A percentile compares a stretch with the other conserved stretches of the same genome.
These are phyloP conservation scores for Miltochrista miniata DNA, from an alignment of 2,888 invertebrate species.

Conservation along the genomic window DNA sequence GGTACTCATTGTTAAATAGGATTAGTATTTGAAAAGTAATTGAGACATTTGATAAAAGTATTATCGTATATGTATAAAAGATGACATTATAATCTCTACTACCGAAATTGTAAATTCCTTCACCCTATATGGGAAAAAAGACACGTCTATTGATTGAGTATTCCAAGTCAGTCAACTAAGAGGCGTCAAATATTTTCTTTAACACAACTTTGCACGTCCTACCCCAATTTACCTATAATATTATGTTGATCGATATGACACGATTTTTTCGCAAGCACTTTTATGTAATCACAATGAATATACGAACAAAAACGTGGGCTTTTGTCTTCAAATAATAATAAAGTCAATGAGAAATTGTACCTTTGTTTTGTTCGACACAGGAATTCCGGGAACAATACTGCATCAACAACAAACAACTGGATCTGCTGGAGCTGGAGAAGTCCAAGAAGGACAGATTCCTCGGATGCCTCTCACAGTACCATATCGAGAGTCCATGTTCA, in stretches of 20 bases:
- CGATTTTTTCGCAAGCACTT: neutral
- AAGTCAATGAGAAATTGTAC: neutral
- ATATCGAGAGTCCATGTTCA: slow-evolving; percentile 88
- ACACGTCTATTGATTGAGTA: too few species aligned
- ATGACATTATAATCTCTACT: too few species aligned
- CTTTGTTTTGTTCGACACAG: slow-evolving; percentile 58
- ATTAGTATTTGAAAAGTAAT: too few species aligned
- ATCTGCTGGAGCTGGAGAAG: slow-evolving; percentile 88
- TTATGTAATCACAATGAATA: neutral
- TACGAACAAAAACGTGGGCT: neutral
- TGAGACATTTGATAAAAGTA: too few species aligned
- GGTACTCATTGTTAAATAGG: too few species aligned
- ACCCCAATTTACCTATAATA: neutral
- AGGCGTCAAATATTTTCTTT: neutral
- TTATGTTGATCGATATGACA: neutral
- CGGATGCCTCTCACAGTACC: slow-evolving; percentile 91
- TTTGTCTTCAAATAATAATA: neutral
- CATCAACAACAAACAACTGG: slow-evolving; percentile 94
- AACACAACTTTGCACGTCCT: neutral
- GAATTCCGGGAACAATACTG: slow-evolving; percentile 97
- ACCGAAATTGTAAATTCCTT: too few species aligned
- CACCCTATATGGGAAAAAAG: too few species aligned
- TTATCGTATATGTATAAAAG: too few species aligned
- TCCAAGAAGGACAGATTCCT: slow-evolving; percentile 88
- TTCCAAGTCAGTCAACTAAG: neutral